Percentiles rank a stretch among this genome's conserved stretches.
These are phyloP conservation scores for Brachionus plicatilis DNA, from an alignment of 1,140 invertebrate genomes.

Conservation along the genomic window DNA sequence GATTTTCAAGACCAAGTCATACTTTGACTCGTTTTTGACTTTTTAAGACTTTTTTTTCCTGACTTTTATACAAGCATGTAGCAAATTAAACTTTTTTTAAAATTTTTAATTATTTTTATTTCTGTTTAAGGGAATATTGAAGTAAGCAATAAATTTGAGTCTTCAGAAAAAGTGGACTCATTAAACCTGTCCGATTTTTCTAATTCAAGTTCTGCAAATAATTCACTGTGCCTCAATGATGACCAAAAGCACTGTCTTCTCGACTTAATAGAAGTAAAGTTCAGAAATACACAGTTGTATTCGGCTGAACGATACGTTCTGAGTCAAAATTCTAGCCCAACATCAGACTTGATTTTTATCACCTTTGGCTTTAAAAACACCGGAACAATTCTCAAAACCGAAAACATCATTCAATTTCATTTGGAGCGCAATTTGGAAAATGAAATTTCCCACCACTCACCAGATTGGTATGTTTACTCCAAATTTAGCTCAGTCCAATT, in stretches of 20 bases:
- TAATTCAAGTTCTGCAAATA: neutral
- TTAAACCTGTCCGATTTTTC: neutral
- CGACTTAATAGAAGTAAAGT: slow-evolving; percentile 70
- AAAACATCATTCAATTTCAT: slow-evolving; percentile 71
- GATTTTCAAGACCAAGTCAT: too few species aligned
- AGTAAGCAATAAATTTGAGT: slow-evolving; percentile 66
- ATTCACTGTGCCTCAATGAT: slow-evolving; percentile 42
- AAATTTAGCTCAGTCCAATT: slow-evolving; percentile 65
- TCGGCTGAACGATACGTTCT: slow-evolving; percentile 58
- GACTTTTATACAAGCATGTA: too few species aligned
- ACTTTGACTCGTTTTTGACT: too few species aligned
- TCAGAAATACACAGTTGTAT: slow-evolving; percentile 76
- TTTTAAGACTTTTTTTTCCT: too few species aligned
- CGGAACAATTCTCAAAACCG: slow-evolving; percentile 56
- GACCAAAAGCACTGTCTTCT: slow-evolving; percentile 58
- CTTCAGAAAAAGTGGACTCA: slow-evolving; percentile 48
- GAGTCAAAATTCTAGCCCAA: neutral
- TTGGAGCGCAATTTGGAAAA: slow-evolving; percentile 76
- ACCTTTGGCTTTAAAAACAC: slow-evolving; percentile 23
- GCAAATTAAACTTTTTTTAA: too few species aligned
- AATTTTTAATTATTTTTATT: too few species aligned
- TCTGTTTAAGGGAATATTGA: slow-evolving; percentile 63
- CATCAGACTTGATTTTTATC: neutral
- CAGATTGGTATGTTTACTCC: slow-evolving; percentile 63
- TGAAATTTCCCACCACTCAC: slow-evolving; percentile 66